Evolutionary conservation across 2,113 vertebrate species (phyloP).

Genomic region (Leucoraja erinaceus): DNA sequence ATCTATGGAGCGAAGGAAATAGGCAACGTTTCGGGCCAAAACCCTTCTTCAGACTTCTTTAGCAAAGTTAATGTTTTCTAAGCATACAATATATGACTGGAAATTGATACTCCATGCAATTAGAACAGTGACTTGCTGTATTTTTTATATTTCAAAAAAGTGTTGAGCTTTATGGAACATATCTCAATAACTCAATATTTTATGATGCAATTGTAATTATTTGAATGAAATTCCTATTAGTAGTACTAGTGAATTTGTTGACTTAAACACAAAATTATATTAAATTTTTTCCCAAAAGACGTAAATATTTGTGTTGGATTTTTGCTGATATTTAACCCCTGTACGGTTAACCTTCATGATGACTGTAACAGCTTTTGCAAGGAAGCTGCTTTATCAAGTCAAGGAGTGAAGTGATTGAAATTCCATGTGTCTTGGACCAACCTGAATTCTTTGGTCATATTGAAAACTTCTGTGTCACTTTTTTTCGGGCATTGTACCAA

Average conservation of each 20-base stretch:
- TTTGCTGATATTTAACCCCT: background rate
- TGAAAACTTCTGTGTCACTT: background rate
- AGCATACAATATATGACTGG: background rate
- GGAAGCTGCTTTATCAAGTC: background rate
- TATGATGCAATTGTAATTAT: background rate
- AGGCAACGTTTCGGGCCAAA: too few species aligned
- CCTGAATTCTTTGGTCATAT: background rate
- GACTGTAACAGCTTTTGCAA: background rate
- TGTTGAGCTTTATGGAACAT: background rate
- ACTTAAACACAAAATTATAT: background rate
- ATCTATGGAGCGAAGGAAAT: too few species aligned
- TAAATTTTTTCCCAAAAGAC: background rate
- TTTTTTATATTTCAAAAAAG: background rate
- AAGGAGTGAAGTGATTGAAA: background rate
- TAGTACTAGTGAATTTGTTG: background rate
- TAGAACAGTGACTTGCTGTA: background rate
- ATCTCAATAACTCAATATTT: background rate
- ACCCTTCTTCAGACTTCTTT: too few species aligned
- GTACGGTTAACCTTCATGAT: background rate
- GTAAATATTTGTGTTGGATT: background rate
- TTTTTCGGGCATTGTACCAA: background rate
- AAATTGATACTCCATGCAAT: background rate
- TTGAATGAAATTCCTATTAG: background rate
- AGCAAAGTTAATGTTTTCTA: background rate
- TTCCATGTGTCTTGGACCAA: background rate